phyloP scores from a whole-genome alignment of 2,113 vertebrate species.

The Antechinus stuartii region DNA sequence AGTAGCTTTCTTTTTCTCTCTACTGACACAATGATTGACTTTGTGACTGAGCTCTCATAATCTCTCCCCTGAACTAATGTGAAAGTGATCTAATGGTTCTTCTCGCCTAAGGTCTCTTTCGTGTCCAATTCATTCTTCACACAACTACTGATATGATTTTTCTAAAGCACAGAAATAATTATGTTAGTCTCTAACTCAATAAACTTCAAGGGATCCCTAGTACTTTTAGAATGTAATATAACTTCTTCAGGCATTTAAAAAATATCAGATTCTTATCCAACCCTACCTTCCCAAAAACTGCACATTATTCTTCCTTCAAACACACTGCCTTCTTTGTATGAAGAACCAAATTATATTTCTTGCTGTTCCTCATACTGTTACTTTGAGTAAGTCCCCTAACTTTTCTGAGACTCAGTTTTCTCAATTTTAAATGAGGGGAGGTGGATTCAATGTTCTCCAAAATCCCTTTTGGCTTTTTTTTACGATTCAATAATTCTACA shows the following conservation, averaged over 20 bases:
- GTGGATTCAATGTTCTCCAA: neutral
- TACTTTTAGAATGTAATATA: neutral
- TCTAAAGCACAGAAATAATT: neutral
- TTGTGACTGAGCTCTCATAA: neutral
- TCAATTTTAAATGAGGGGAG: neutral
- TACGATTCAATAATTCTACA: neutral
- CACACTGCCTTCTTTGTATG: neutral
- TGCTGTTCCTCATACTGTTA: neutral
- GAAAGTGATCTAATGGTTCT: neutral
- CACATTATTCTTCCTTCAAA: neutral
- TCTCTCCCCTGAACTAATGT: neutral
- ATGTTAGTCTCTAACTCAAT: neutral
- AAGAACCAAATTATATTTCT: neutral
- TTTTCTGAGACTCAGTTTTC: neutral
- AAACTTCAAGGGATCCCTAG: neutral
- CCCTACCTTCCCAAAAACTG: neutral
- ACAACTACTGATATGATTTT: neutral
- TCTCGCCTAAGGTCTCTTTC: neutral
- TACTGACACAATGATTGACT: neutral
- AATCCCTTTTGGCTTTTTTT: neutral
- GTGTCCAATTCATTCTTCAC: neutral
- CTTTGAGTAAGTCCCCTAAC: neutral
- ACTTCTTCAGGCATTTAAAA: neutral
- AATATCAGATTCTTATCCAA: neutral
- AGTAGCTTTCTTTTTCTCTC: neutral